phyloP scores from a whole-genome alignment of 2,888 invertebrate species.

The Yponomeuta evonymella region DNA sequence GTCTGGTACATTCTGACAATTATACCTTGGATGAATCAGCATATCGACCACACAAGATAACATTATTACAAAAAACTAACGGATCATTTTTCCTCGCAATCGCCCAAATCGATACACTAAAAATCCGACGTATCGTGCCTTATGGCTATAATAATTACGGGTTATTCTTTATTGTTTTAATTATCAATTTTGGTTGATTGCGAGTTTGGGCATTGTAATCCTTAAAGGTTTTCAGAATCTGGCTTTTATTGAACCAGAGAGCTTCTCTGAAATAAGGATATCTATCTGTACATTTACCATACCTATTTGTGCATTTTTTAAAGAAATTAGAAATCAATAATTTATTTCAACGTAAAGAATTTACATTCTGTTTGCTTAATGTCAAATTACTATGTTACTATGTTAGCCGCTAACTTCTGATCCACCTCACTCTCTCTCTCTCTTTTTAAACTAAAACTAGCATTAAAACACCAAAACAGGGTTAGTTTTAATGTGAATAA shows the following conservation, averaged over 20 bases:
- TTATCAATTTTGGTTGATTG: slow-evolving; percentile 8
- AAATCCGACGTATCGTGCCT: slow-evolving; percentile 47
- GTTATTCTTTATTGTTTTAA: slow-evolving; percentile 36
- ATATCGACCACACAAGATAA: slow-evolving; percentile 63
- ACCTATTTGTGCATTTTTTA: too few relatives aligned
- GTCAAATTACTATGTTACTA: too few relatives aligned
- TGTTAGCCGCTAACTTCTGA: too few relatives aligned
- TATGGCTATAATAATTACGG: slow-evolving; percentile 51
- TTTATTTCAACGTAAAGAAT: too few relatives aligned
- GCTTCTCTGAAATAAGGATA: background rate
- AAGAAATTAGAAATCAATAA: too few relatives aligned
- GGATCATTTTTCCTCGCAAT: slow-evolving; percentile 34
- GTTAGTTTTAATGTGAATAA: too few relatives aligned
- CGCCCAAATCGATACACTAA: slow-evolving; percentile 32
- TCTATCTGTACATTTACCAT: background rate
- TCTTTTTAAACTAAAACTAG: too few relatives aligned
- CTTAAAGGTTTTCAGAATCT: background rate
- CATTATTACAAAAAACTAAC: slow-evolving; percentile 53
- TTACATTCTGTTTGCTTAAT: too few relatives aligned
- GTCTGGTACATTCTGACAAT: too few relatives aligned
- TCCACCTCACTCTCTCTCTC: too few relatives aligned
- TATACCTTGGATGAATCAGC: slow-evolving; percentile 25
- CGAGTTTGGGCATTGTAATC: background rate
- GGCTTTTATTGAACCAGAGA: background rate
- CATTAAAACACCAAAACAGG: too few relatives aligned